Conservation (phyloP, 2,113 vertebrate species). For the Andinoacara biseriatus region DNA sequence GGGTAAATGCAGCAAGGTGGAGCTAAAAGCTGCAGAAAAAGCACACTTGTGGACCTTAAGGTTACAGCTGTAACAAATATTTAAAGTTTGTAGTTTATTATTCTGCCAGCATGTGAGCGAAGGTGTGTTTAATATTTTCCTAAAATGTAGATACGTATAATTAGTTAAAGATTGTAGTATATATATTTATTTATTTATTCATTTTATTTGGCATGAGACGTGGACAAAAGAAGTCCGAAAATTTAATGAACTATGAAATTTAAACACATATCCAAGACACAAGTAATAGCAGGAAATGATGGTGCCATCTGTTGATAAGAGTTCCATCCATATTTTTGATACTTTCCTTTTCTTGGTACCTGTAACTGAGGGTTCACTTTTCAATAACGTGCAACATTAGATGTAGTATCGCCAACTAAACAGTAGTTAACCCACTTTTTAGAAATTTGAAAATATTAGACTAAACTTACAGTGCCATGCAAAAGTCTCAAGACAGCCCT, state of each 20-base stretch:
- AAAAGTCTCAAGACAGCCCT: background rate
- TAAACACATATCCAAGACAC: background rate
- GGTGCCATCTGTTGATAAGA: background rate
- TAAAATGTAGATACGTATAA: background rate
- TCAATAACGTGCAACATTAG: background rate
- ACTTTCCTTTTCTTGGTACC: background rate
- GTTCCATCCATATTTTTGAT: background rate
- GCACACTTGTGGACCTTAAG: background rate
- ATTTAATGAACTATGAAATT: background rate
- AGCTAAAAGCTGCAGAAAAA: background rate
- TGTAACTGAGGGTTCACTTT: background rate
- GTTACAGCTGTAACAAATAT: background rate
- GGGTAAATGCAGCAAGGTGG: background rate
- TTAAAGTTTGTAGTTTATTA: background rate
- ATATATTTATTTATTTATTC: background rate
- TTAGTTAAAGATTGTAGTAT: background rate
- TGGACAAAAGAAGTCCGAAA: no score
- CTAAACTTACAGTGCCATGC: background rate
- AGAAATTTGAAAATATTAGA: background rate
- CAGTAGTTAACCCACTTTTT: background rate
- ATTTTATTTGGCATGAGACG: background rate
- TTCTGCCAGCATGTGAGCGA: background rate
- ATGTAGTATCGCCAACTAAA: background rate
- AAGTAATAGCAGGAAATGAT: background rate
- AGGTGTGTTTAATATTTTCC: background rate